These are phyloP conservation scores for Eremobia ochroleuca DNA, from an alignment of 2,888 invertebrate species.

Conservation along the genomic window DNA sequence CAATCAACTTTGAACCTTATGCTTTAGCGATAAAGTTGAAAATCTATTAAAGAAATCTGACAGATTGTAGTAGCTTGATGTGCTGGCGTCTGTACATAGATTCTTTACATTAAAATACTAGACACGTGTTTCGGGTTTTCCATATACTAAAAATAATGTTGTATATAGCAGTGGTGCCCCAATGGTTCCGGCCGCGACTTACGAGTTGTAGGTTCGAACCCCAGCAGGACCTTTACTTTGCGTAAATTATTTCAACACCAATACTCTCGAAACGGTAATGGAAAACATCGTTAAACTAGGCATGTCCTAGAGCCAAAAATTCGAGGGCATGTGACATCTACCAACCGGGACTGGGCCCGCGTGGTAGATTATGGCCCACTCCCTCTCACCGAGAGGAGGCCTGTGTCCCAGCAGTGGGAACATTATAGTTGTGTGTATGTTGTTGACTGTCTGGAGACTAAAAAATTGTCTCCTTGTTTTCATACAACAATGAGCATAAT, in stretches of 20 bases:
- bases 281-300: not conserved
- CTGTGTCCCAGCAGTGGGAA: not conserved
- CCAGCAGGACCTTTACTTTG: no score
- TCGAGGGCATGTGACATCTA: not conserved
- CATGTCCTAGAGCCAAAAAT: not conserved
- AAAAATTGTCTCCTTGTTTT: not conserved
- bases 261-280: not conserved
- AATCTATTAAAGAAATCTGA: no score
- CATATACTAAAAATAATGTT: no score
- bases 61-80: no score
- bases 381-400: not conserved
- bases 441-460: not conserved
- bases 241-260: not conserved
- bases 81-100: no score
- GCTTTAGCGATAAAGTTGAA: no score
- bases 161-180: no score
- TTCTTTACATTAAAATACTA: no score
- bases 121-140: no score
- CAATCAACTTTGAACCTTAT: no score
- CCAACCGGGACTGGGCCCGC: not conserved
- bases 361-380: not conserved
- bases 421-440: not conserved
- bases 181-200: not conserved
- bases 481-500: conserved; percentile 34
- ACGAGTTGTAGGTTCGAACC: not conserved